Evolutionary conservation across 2,797 vertebrate species (phyloP).

Genomic region (Pogonophryne albipinna): DNA sequence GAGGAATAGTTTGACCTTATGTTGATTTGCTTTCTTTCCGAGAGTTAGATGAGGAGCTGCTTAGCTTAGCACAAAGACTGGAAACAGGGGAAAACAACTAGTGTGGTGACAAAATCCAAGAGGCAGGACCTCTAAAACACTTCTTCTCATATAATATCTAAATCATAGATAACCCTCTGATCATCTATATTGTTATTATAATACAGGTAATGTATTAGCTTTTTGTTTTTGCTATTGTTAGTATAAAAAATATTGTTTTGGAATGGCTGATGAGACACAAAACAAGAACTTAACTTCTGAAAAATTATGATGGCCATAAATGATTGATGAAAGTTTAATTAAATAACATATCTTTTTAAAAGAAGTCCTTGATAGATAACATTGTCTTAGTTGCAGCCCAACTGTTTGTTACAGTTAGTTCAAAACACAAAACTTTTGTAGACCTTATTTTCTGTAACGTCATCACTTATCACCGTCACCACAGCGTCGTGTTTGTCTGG

Average conservation of each 20-base stretch:
- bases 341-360: too few relatives aligned
- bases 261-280: background rate
- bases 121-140: background rate
- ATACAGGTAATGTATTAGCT: background rate
- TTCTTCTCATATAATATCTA: background rate
- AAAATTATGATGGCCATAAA: background rate
- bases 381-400: background rate
- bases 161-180: too few relatives aligned
- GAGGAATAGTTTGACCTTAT: background rate
- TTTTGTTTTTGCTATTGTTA: background rate
- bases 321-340: background rate
- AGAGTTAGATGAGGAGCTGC: background rate
- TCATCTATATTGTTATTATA: background rate
- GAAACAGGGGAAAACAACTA: background rate
- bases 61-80: slow-evolving; percentile 8
- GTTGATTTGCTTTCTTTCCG: background rate
- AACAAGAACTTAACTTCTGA: background rate
- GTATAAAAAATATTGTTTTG: background rate
- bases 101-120: background rate
- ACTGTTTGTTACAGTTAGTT: background rate
- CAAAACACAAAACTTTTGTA: background rate
- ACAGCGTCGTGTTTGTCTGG: slow-evolving; percentile 47
- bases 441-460: slow-evolving; percentile 22
- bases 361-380: background rate
- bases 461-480: slow-evolving; percentile 49